These are phyloP conservation scores for Netta rufina DNA, from an alignment of 2,797 vertebrate genomes.

Conservation along the genomic window DNA sequence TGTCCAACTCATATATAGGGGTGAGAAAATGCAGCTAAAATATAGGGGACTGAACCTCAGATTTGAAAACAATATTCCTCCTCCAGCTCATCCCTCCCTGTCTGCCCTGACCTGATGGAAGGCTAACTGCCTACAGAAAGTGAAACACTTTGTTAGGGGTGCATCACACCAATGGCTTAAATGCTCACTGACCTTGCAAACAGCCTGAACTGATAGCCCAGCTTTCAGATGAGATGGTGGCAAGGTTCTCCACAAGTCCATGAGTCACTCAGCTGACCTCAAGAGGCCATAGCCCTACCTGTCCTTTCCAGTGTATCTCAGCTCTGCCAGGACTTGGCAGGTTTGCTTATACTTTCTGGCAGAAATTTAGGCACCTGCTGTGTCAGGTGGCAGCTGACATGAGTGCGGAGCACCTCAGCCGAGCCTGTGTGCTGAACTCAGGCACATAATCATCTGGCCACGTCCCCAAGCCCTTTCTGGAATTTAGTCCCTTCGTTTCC, in stretches of 20 bases:
- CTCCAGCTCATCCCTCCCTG: background rate
- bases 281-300: background rate
- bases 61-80: background rate
- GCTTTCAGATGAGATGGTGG: background rate
- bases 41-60: background rate
- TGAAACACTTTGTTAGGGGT: background rate
- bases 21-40: background rate
- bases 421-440: background rate
- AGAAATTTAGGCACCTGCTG: background rate
- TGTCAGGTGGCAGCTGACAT: background rate
- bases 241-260: background rate
- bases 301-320: background rate
- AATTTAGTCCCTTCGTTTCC: background rate
- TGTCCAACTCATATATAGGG: background rate
- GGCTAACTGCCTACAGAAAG: background rate
- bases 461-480: background rate
- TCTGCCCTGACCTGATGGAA: background rate
- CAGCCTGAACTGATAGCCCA: background rate
- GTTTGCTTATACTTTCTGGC: background rate
- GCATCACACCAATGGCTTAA: background rate
- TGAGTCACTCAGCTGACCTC: background rate
- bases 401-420: background rate
- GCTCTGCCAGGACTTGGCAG: background rate
- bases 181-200: background rate
- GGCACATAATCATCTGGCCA: background rate